These are phyloP conservation scores for Acleris holmiana DNA, from an alignment of 2,888 invertebrate genomes.

Conservation along the genomic window DNA sequence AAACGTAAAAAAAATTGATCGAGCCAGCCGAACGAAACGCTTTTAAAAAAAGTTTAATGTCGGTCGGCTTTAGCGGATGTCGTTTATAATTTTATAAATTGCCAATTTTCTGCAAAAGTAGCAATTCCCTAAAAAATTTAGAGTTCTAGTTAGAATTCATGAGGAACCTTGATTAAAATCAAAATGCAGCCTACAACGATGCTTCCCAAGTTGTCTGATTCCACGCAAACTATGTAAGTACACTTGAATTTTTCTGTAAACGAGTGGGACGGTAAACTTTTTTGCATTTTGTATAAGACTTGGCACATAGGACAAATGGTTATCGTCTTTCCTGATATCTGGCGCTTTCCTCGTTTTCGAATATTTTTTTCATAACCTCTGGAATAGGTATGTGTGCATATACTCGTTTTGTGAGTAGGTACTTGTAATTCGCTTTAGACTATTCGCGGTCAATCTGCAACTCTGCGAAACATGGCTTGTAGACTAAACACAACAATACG, in stretches of 20 bases:
- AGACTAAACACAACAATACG: slow-evolving; percentile 1
- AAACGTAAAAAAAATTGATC: no score
- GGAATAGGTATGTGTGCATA: slow-evolving; percentile 9
- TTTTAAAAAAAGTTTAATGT: slow-evolving; percentile 51
- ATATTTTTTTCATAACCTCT: slow-evolving; percentile 18
- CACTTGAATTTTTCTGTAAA: slow-evolving; percentile 20
- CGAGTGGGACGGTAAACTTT: slow-evolving; percentile 42
- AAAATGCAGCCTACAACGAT: slow-evolving; percentile 73
- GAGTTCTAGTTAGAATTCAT: slow-evolving; percentile 59
- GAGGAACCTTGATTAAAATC: slow-evolving; percentile 58
- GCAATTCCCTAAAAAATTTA: slow-evolving; percentile 48
- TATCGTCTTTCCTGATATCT: background rate
- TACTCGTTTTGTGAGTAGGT: slow-evolving; percentile 1
- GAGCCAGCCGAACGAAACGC: slow-evolving; percentile 52
- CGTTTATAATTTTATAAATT: slow-evolving; percentile 61
- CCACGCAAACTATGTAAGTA: slow-evolving; percentile 80
- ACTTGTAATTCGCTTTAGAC: slow-evolving; percentile 5
- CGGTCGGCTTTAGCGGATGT: slow-evolving; percentile 68
- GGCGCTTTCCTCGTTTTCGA: background rate
- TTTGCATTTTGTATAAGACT: slow-evolving; percentile 39
- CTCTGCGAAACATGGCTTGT: background rate
- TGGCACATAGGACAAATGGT: background rate
- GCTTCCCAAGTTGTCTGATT: slow-evolving; percentile 74
- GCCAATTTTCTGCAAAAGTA: slow-evolving; percentile 55
- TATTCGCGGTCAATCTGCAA: background rate